Conservation (phyloP, 2,797 vertebrate species). For the Melanotaenia parkinsoni region DNA sequence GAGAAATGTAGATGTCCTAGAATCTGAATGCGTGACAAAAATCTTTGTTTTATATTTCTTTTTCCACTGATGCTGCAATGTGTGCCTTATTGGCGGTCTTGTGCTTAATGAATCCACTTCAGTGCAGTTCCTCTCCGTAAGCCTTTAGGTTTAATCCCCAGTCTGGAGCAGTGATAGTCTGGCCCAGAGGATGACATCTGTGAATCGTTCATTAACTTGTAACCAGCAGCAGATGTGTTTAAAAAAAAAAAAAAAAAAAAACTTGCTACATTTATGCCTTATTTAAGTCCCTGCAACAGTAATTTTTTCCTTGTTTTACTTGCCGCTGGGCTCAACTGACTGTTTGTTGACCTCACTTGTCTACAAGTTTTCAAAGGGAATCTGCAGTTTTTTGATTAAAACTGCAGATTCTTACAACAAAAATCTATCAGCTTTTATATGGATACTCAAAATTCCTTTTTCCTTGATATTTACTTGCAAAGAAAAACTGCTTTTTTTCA, state of each 20-base stretch:
- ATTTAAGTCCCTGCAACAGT: slow-evolving; percentile 53
- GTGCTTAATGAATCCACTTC: slow-evolving; percentile 79
- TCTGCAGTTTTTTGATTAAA: not conserved
- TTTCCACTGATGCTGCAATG: slow-evolving; percentile 51
- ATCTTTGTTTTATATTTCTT: slow-evolving; percentile 20
- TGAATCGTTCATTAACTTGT: slow-evolving; percentile 82
- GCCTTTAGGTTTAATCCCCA: slow-evolving; percentile 75
- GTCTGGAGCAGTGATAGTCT: slow-evolving; percentile 81
- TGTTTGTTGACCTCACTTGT: slow-evolving; percentile 33
- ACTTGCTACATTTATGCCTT: slow-evolving; percentile 59
- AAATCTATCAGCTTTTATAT: not conserved
- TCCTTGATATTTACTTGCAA: no score
- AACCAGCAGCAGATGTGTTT: slow-evolving; percentile 83
- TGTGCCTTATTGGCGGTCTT: slow-evolving; percentile 72
- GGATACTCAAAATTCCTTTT: not conserved
- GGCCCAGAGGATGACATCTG: slow-evolving; percentile 83
- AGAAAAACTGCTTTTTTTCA: not conserved
- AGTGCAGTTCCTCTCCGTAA: slow-evolving; percentile 73
- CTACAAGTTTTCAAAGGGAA: slow-evolving; percentile 4
- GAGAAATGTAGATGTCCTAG: slow-evolving; percentile 18
- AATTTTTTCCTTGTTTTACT: slow-evolving; percentile 45
- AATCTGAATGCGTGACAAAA: slow-evolving; percentile 4
- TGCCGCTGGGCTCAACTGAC: not conserved
- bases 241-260: slow-evolving; percentile 52
- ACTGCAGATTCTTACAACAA: not conserved